phyloP scores from a whole-genome alignment of 2,113 vertebrate genomes.

The Proterorhinus semilunaris region DNA sequence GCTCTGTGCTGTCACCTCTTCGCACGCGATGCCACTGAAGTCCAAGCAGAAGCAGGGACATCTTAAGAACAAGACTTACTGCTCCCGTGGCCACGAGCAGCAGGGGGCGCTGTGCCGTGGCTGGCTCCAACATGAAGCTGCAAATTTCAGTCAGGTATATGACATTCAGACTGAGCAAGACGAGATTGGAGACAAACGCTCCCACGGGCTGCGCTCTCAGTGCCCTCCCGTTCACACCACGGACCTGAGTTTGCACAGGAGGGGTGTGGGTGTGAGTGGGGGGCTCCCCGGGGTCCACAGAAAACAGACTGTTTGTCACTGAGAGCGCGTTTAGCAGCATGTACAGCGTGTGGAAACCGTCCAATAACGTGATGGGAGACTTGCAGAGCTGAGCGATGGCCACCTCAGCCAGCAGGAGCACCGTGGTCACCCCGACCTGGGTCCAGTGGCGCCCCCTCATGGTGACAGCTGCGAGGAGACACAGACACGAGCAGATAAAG shows the following conservation, averaged over 20 bases:
- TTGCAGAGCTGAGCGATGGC: slow-evolving; percentile 69
- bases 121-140: slow-evolving; percentile 57
- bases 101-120: slow-evolving; percentile 53
- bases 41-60: slow-evolving; percentile 49
- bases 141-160: slow-evolving; percentile 70
- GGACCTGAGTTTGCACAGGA: background rate
- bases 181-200: slow-evolving; percentile 65
- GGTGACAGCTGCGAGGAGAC: slow-evolving; percentile 39
- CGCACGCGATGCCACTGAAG: slow-evolving; percentile 37
- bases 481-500: background rate
- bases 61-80: slow-evolving; percentile 63
- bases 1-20: background rate
- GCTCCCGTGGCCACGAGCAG: slow-evolving; percentile 56
- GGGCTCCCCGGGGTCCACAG: slow-evolving; percentile 8
- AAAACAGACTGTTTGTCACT: background rate
- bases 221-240: slow-evolving; percentile 23
- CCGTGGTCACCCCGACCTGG: slow-evolving; percentile 57
- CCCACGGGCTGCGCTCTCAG: slow-evolving; percentile 61
- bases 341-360: slow-evolving; percentile 76
- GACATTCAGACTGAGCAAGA: slow-evolving; percentile 69
- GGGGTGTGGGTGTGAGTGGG: background rate
- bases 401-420: slow-evolving; percentile 71
- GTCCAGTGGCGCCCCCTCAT: slow-evolving; percentile 48
- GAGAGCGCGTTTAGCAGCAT: slow-evolving; percentile 59
- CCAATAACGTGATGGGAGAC: slow-evolving; percentile 71